A percentile compares a stretch with the other conserved stretches of the same genome.
These are phyloP conservation scores for Catharus fuscescens DNA, from an alignment of 2,113 vertebrate species.

Conservation along the genomic window DNA sequence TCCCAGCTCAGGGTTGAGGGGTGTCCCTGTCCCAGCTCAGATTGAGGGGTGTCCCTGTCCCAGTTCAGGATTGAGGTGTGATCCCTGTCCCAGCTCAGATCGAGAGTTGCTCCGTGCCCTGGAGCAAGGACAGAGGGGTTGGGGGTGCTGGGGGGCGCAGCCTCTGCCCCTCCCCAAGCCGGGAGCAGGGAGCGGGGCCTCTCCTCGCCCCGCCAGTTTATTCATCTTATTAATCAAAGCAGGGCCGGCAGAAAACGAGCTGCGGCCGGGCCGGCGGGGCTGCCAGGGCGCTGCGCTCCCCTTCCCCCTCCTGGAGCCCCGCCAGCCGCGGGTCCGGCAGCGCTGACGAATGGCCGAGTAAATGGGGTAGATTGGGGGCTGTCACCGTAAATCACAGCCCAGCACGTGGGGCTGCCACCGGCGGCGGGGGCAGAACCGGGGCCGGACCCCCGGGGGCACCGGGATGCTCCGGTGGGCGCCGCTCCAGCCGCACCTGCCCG, in stretches of 20 bases:
- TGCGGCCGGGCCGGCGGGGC: not conserved
- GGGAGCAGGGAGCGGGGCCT: not conserved
- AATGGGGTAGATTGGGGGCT: conserved; percentile 25
- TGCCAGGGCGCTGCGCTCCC: not conserved
- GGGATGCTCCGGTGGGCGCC: not conserved
- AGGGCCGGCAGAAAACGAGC: not conserved
- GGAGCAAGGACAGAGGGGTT: not conserved
- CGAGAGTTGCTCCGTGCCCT: too few species aligned
- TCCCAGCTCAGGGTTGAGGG: not conserved
- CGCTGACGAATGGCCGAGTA: not conserved
- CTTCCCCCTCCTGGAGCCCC: conserved; percentile 2
- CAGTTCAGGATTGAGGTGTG: too few species aligned
- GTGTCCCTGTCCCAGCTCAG: not conserved
- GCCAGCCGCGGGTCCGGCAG: conserved; percentile 13
- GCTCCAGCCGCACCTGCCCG: not conserved
- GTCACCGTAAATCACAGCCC: not conserved
- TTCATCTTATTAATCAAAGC: conserved; percentile 40
- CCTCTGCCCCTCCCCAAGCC: not conserved
- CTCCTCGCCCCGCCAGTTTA: not conserved
- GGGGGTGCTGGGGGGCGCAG: not conserved
- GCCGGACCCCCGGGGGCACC: not conserved
- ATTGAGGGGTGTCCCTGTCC: too few species aligned
- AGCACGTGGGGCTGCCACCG: not conserved
- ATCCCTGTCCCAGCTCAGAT: too few species aligned
- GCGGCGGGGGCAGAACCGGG: not conserved